Evolutionary conservation across 1,140 invertebrate genomes (phyloP), one percentile per base, ranked within the genome.

Genomic region (Colletes gigas): DNA sequence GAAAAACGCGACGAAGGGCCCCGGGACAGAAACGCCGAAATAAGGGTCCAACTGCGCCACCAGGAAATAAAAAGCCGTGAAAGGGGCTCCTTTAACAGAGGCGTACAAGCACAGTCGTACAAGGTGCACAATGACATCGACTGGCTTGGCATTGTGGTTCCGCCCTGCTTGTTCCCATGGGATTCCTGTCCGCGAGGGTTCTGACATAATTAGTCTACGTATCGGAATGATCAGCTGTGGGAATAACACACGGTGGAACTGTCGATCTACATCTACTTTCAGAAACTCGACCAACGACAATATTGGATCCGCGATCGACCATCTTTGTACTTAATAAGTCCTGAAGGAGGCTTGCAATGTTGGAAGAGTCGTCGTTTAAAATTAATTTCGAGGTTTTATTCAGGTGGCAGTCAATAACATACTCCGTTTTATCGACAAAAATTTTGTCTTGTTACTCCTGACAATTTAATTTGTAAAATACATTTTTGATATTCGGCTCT

Each of bases 71-170:
- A 83, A 71, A 47, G 50, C 59, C 74, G 83, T 50, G 83, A 52
- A 19, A 75, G 70, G 81, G 81, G 66, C 41, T 30, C 71, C 60
- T 86, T 86, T 83, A 81, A 82, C 74, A 71, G 79, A 79, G 81
- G 71, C 80, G 71, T 74, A 80, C 63, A 50, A 47, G 74, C 68
- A 86, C 86, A 87, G 86, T 86, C 85, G 82, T 73, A 87, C 82
- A 86, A 87, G 86, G 85, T 87, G 86, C 85, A 87, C 86, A 87
- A 87, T 87, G 86, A 87, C 86, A 86, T 82, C 85, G 86, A 83
- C 82, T 86, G 82, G 84, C 82, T 10, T 78, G 75, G 81, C 63
- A 87, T 87, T 87, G 86, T 87, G 86, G 86, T 84, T 71, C 74
- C 75, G 71, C 70, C 72, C 77, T 73, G 76, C 66, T 86, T 72